Conservation (phyloP, 1,140 invertebrate species). For the Euwallacea fornicatus region DNA sequence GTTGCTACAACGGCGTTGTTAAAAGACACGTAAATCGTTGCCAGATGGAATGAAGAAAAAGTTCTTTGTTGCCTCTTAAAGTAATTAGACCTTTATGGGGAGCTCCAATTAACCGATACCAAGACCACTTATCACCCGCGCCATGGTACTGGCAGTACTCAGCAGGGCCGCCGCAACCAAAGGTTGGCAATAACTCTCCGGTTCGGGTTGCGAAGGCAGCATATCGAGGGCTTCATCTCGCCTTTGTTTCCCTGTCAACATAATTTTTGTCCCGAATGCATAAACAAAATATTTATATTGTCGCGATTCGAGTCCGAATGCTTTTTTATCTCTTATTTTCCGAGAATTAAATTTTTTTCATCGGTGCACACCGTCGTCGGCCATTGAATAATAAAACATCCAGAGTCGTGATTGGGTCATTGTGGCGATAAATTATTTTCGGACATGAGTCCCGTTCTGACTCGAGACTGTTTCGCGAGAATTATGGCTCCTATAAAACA, state of each 20-base stretch:
- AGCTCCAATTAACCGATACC: too few relatives aligned
- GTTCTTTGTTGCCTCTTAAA: too few relatives aligned
- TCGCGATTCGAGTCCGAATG: constrained; percentile 48
- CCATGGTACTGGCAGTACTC: constrained; percentile 14
- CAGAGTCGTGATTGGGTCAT: constrained; percentile 55
- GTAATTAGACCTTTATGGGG: too few relatives aligned
- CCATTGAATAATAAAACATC: constrained; percentile 33
- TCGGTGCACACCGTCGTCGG: constrained; percentile 12
- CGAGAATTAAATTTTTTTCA: constrained; percentile 51
- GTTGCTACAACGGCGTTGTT: too few relatives aligned
- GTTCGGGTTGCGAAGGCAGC: constrained; percentile 47
- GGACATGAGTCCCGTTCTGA: constrained; percentile 34
- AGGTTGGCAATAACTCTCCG: constrained; percentile 53
- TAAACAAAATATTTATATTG: constrained; percentile 57
- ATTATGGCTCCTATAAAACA: not conserved
- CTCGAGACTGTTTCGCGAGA: not conserved
- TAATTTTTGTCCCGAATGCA: constrained; percentile 55
- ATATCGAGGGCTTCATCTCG: constrained; percentile 54
- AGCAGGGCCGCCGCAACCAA: constrained; percentile 33
- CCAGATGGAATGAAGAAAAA: too few relatives aligned
- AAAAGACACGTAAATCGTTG: too few relatives aligned
- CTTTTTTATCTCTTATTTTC: constrained; percentile 49
- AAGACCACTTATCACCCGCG: constrained; percentile 14
- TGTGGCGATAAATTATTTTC: constrained; percentile 52
- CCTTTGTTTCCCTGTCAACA: constrained; percentile 55